Evolutionary conservation across 2,113 vertebrate genomes (phyloP).

Genomic region (Urocitellus parryii): DNA sequence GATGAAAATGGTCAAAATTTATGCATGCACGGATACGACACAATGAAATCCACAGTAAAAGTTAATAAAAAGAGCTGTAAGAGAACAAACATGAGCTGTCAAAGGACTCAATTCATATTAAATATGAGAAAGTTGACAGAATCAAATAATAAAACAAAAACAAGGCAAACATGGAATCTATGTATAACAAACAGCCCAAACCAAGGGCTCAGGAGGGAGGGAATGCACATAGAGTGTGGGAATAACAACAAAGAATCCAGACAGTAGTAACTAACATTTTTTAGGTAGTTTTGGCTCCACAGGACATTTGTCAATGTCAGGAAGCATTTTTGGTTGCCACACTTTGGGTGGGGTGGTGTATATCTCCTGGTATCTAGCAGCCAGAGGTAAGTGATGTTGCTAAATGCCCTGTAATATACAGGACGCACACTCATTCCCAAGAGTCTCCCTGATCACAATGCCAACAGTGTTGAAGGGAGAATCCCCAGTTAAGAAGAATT

Average conservation of each 20-base stretch:
- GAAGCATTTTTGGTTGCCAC: neutral
- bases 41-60: neutral
- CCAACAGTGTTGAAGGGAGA: neutral
- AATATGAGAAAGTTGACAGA: neutral
- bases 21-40: neutral
- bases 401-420: fast-evolving
- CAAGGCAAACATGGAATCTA: neutral
- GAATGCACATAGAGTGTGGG: fast-evolving
- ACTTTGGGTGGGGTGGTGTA: neutral
- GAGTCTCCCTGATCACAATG: neutral
- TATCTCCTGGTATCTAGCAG: neutral
- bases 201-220: neutral
- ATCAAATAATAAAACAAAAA: neutral
- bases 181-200: neutral
- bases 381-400: neutral
- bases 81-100: neutral
- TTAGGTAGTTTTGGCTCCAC: neutral
- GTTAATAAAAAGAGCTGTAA: neutral
- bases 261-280: neutral
- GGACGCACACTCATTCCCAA: neutral
- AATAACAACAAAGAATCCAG: neutral
- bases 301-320: neutral
- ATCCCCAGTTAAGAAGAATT: neutral
- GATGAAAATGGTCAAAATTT: neutral
- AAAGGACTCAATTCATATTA: neutral